phyloP scores from a whole-genome alignment of 2,888 invertebrate species.

The Amphimallon solstitiale region DNA sequence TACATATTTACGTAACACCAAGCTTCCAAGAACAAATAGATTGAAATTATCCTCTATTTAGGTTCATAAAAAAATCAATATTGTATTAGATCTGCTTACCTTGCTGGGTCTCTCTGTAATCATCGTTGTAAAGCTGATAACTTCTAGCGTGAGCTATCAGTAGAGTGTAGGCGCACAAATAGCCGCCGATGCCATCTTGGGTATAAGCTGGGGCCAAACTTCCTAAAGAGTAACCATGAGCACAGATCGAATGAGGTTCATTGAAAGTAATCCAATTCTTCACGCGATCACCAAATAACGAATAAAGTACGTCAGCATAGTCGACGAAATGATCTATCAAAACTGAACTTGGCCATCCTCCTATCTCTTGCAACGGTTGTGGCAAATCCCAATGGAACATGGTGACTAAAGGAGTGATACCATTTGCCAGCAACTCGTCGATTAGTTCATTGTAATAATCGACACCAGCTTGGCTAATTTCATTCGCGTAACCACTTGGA shows the following conservation, averaged over 20 bases:
- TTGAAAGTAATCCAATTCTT: conserved; percentile 67
- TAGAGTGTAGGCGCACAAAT: conserved; percentile 72
- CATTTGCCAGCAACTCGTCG: conserved; percentile 64
- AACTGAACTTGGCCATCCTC: conserved; percentile 65
- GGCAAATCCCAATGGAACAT: conserved; percentile 69
- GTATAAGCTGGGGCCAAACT: conserved; percentile 56
- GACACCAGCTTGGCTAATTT: conserved; percentile 70
- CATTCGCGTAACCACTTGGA: conserved; percentile 67
- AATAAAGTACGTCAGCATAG: conserved; percentile 65
- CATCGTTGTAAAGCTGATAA: conserved; percentile 70
- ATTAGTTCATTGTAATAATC: conserved; percentile 72
- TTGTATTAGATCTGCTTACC: conserved; percentile 56
- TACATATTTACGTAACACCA: too few relatives aligned
- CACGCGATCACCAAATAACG: conserved; percentile 52
- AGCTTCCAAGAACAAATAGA: too few relatives aligned
- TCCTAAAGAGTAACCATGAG: conserved; percentile 53
- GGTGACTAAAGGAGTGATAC: conserved; percentile 68
- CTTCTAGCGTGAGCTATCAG: conserved; percentile 73
- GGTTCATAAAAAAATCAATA: too few relatives aligned
- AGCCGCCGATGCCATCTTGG: conserved; percentile 67
- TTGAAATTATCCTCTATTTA: too few relatives aligned
- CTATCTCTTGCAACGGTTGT: conserved; percentile 61
- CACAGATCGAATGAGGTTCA: conserved; percentile 60
- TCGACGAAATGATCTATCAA: conserved; percentile 67
- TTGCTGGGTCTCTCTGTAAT: conserved; percentile 66